These are phyloP conservation scores for Lepisosteus osseus DNA, from an alignment of 2,113 vertebrate species.

Conservation along the genomic window DNA sequence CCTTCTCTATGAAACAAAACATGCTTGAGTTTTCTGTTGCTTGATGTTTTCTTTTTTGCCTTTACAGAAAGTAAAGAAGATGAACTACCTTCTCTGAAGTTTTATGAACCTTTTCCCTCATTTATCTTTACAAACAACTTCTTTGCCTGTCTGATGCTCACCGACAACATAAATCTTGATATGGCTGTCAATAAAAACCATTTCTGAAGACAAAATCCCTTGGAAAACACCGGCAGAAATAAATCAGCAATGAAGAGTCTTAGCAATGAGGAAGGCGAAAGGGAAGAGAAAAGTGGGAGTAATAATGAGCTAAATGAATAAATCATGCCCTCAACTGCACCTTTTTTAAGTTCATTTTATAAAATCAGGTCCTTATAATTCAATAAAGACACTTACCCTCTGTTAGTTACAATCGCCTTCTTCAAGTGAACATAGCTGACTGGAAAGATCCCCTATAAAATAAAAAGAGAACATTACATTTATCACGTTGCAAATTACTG, in stretches of 20 bases:
- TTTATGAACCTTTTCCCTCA: too few relatives aligned
- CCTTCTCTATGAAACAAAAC: too few relatives aligned
- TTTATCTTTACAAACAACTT: too few relatives aligned
- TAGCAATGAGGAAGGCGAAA: not conserved
- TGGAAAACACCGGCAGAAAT: not conserved
- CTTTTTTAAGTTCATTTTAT: not conserved
- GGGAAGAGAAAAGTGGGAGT: not conserved
- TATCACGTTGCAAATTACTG: not conserved
- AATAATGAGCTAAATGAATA: conserved; percentile 14
- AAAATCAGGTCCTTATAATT: conserved; percentile 17
- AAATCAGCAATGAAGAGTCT: not conserved
- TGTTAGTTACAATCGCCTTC: conserved; percentile 73
- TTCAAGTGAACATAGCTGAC: conserved; percentile 71
- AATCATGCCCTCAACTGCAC: conserved; percentile 2
- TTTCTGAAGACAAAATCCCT: not conserved
- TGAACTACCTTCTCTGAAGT: too few relatives aligned
- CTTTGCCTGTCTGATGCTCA: not conserved
- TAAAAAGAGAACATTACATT: conserved; percentile 22
- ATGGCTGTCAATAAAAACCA: not conserved
- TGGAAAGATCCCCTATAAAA: conserved; percentile 69
- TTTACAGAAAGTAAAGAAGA: too few relatives aligned
- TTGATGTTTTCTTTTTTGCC: too few relatives aligned
- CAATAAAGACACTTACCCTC: conserved; percentile 55
- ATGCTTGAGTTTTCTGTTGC: too few relatives aligned
- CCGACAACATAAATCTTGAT: not conserved